phyloP scores from a whole-genome alignment of 2,888 invertebrate species.

The Leucophenga maculata region DNA sequence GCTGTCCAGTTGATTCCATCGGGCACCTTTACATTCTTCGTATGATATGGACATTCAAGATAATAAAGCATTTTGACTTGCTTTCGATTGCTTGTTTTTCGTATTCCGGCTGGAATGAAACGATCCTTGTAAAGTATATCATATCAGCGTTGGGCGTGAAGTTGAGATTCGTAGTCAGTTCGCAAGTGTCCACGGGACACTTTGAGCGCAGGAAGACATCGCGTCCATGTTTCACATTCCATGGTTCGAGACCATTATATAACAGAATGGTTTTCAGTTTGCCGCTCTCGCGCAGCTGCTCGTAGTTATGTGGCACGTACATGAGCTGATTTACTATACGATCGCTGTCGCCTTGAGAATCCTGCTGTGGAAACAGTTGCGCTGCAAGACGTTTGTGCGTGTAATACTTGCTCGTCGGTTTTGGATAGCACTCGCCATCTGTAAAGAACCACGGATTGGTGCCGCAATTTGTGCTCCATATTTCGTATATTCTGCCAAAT shows the following conservation, averaged over 20 bases:
- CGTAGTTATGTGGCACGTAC: conserved; percentile 85
- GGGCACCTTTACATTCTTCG: conserved; percentile 83
- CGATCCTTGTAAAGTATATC: conserved; percentile 91
- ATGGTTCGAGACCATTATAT: conserved; percentile 87
- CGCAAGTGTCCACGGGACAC: conserved; percentile 93
- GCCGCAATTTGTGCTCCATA: conserved; percentile 54
- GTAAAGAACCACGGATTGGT: conserved; percentile 83
- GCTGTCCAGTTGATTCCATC: conserved; percentile 97
- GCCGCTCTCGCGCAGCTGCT: conserved; percentile 73
- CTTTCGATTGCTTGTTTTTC: conserved; percentile 77
- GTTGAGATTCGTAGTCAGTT: conserved; percentile 82
- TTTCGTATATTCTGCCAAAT: conserved; percentile 64
- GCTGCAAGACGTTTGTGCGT: conserved; percentile 71
- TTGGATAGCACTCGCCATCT: conserved; percentile 81
- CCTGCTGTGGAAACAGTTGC: conserved; percentile 82
- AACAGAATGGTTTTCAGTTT: conserved; percentile 74
- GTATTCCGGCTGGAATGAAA: conserved; percentile 81
- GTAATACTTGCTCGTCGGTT: conserved; percentile 70
- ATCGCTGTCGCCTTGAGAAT: conserved; percentile 78
- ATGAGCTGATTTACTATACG: conserved; percentile 89
- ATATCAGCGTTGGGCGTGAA: conserved; percentile 86
- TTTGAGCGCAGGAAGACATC: conserved; percentile 80
- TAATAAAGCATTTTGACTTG: conserved; percentile 95
- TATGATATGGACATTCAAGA: conserved; percentile 96
- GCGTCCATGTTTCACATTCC: conserved; percentile 81